A percentile compares a stretch with the other conserved stretches of the same genome.
Conservation (phyloP, 2,113 vertebrate genomes). For the Propithecus coquereli region DNA sequence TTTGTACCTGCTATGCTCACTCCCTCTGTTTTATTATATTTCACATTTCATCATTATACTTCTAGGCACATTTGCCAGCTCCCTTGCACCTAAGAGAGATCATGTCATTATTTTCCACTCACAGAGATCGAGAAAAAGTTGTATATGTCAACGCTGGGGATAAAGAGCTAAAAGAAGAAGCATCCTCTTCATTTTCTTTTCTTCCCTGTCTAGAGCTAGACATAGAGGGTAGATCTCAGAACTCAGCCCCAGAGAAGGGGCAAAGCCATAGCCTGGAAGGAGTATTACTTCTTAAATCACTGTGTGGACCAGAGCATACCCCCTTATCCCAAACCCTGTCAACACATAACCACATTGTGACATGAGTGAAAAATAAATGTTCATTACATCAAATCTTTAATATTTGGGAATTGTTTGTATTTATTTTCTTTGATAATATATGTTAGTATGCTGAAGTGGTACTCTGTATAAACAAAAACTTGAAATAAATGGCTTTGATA, state of each 20-base stretch:
- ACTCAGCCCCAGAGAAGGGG: background rate
- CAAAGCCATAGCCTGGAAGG: background rate
- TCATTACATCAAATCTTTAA: background rate
- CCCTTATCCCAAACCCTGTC: background rate
- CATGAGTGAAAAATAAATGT: background rate
- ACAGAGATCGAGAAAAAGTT: background rate
- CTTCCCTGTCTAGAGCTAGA: accelerated
- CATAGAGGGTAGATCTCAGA: background rate
- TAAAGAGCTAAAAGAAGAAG: background rate
- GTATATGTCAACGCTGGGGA: accelerated
- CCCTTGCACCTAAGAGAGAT: too few species aligned
- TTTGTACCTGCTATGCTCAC: background rate
- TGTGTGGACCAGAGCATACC: accelerated
- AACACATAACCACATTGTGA: background rate
- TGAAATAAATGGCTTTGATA: background rate
- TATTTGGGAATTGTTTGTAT: background rate
- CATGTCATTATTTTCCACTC: background rate
- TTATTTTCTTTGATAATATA: background rate
- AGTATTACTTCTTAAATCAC: accelerated
- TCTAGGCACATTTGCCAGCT: background rate
- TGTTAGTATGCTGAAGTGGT: background rate
- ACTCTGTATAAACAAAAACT: too few species aligned
- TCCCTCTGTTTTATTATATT: background rate
- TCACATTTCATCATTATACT: background rate
- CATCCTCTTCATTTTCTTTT: background rate